A percentile compares a stretch with the other conserved stretches of the same genome.
These are phyloP conservation scores for Drosophila trapezifrons DNA, from an alignment of 1,140 invertebrate genomes.

Conservation along the genomic window DNA sequence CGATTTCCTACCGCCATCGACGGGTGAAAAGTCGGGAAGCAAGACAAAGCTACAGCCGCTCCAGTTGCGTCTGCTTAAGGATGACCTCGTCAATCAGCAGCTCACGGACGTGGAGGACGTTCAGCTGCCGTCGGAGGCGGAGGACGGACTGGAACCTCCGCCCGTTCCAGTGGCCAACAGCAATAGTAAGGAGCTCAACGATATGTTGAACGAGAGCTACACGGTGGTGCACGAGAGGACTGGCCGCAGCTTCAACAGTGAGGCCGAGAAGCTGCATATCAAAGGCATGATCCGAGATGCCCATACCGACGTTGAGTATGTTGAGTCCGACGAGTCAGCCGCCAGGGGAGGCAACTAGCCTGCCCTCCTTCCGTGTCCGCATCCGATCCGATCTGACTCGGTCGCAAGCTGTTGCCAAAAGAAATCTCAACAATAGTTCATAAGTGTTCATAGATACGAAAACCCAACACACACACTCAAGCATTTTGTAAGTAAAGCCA, in stretches of 20 bases:
- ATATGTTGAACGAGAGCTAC: constrained; percentile 83
- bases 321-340: constrained; percentile 82
- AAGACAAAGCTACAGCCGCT: constrained; percentile 51
- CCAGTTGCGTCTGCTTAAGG: constrained; percentile 56
- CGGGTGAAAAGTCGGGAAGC: constrained; percentile 18
- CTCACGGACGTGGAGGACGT: constrained; percentile 86
- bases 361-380: constrained; percentile 15
- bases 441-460: constrained; percentile 62
- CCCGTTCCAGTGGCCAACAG: constrained; percentile 43
- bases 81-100: constrained; percentile 64
- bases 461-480: constrained; percentile 67
- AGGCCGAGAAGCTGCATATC: constrained; percentile 85
- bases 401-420: constrained; percentile 32
- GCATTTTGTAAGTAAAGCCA: constrained; percentile 80
- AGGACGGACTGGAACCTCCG: constrained; percentile 67
- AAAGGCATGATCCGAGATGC: constrained; percentile 84
- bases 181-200: constrained; percentile 74
- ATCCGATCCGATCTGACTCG: constrained; percentile 27
- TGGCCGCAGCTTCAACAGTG: constrained; percentile 83
- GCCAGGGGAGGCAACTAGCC: constrained; percentile 75
- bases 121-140: constrained; percentile 85
- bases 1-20: constrained; percentile 29
- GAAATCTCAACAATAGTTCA: constrained; percentile 60
- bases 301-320: constrained; percentile 85
- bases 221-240: constrained; percentile 84